These are phyloP conservation scores for Zosterops pallidus DNA, from an alignment of 2,113 vertebrate species.

Conservation along the genomic window DNA sequence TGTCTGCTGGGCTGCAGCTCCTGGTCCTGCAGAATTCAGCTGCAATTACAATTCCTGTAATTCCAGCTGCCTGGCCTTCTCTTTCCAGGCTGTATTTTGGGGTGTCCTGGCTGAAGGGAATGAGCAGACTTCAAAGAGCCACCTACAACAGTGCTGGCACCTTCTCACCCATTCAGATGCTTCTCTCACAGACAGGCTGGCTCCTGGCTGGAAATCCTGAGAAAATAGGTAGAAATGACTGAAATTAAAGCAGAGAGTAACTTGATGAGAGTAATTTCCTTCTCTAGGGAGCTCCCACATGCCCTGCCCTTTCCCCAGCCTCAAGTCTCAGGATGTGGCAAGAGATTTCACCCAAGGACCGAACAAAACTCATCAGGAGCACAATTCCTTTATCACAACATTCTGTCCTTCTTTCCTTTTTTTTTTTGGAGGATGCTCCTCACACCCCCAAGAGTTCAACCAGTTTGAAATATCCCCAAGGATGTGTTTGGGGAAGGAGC, in stretches of 20 bases:
- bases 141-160: constrained; percentile 3
- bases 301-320: background rate
- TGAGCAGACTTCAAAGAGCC: background rate
- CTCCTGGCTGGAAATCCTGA: constrained; percentile 21
- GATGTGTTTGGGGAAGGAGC: background rate
- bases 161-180: background rate
- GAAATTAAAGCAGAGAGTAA: background rate
- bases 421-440: no score
- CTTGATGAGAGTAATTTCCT: background rate
- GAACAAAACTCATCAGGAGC: background rate
- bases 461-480: background rate
- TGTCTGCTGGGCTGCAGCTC: background rate
- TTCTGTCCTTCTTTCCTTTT: background rate
- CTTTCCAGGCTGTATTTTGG: background rate
- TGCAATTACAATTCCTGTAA: background rate
- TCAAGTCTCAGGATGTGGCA: background rate
- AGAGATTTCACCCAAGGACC: background rate
- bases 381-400: background rate
- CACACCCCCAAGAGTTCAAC: background rate
- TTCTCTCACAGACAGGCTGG: constrained; percentile 23
- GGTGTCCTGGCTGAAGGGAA: background rate
- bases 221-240: background rate
- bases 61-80: background rate
- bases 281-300: background rate
- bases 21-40: background rate